A percentile compares a stretch with the other conserved stretches of the same genome.
phyloP scores from a whole-genome alignment of 2,797 vertebrate species.

The Sebastes hubbsi region DNA sequence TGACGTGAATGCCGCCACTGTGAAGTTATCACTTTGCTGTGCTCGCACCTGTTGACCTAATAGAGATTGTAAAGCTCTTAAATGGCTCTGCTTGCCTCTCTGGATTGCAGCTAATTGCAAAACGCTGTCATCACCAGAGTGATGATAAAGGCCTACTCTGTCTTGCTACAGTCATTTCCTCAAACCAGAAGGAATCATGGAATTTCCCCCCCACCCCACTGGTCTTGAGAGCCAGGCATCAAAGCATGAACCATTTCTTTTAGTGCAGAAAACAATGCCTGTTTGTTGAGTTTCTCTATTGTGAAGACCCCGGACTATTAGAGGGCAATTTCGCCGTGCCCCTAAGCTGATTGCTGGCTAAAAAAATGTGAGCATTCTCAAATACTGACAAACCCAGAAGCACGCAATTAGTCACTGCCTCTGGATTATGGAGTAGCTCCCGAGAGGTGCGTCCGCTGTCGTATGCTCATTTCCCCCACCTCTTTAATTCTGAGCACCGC shows the following conservation, averaged over 20 bases:
- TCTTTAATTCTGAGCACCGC: constrained; percentile 53
- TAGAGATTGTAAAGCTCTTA: constrained; percentile 27
- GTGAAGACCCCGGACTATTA: constrained; percentile 49
- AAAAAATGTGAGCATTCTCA: constrained; percentile 63
- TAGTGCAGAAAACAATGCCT: constrained; percentile 40
- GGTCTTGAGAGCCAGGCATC: constrained; percentile 31
- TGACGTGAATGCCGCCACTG: constrained; percentile 4
- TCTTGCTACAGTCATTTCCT: constrained; percentile 25
- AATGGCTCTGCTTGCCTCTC: constrained; percentile 14
- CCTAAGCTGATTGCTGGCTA: constrained; percentile 59
- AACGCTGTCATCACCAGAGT: constrained; percentile 19
- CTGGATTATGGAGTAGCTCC: constrained; percentile 74
- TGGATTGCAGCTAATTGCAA: constrained; percentile 35
- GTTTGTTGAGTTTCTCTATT: constrained; percentile 52
- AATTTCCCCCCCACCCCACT: background rate
- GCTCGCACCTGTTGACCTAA: constrained; percentile 35
- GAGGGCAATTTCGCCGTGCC: constrained; percentile 55
- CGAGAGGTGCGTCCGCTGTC: constrained; percentile 55
- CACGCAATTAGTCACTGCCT: constrained; percentile 73
- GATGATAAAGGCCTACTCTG: constrained; percentile 21
- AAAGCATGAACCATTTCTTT: constrained; percentile 45
- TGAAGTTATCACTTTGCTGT: constrained; percentile 26
- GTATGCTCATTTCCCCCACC: constrained; percentile 65
- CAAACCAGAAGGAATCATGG: constrained; percentile 16
- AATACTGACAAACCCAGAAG: constrained; percentile 72